Percentiles rank a stretch among this genome's conserved stretches.
phyloP scores from a whole-genome alignment of 1,140 invertebrate genomes.

The Geopemphigus sp. region DNA sequence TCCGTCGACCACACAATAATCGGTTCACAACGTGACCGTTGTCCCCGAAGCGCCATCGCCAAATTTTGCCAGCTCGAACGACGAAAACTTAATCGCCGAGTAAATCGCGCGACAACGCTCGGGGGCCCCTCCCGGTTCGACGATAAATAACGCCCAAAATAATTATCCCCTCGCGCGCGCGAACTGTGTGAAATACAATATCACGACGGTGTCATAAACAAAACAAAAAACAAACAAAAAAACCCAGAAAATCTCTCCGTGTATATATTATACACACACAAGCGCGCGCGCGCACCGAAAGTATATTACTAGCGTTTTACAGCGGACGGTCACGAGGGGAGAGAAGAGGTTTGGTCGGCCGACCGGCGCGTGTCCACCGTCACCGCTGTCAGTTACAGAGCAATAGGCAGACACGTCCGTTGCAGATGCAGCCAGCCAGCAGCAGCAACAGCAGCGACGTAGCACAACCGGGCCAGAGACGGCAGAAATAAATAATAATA shows the following conservation, averaged over 20 bases:
- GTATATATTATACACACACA: not conserved
- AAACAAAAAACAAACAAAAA: not conserved
- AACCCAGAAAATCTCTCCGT: not conserved
- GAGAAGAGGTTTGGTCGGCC: not conserved
- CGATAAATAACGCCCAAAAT: too few relatives aligned
- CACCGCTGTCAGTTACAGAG: constrained; percentile 31
- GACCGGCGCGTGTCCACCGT: constrained; percentile 41
- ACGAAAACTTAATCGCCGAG: too few relatives aligned
- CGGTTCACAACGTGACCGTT: too few relatives aligned
- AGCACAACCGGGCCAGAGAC: too few relatives aligned
- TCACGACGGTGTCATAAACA: not conserved
- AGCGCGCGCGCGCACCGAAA: not conserved
- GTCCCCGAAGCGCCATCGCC: too few relatives aligned
- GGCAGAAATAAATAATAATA: constrained; percentile 41
- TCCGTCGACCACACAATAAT: too few relatives aligned
- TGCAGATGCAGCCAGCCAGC: constrained; percentile 1
- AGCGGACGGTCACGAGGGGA: too few relatives aligned
- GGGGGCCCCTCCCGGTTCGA: too few relatives aligned
- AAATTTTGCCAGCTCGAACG: too few relatives aligned
- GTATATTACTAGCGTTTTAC: not conserved
- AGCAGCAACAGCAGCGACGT: too few relatives aligned
- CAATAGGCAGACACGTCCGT: constrained; percentile 22
- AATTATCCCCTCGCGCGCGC: too few relatives aligned
- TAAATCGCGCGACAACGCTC: too few relatives aligned
- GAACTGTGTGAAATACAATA: not conserved